phyloP scores from a whole-genome alignment of 2,888 invertebrate genomes.

The Chironomus riparius region DNA sequence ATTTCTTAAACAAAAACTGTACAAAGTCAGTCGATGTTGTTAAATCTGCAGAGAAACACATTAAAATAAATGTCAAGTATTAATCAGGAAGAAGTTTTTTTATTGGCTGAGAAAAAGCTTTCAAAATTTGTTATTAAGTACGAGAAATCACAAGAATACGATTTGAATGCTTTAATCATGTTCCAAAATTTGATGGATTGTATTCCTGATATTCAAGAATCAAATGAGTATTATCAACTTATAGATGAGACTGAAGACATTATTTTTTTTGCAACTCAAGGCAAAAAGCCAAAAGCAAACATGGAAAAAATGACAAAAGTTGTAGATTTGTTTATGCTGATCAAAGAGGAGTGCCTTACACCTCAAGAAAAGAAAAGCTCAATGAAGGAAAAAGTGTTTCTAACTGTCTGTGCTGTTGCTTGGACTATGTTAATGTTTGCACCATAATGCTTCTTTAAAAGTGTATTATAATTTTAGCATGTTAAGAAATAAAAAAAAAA shows the following conservation, averaged over 20 bases:
- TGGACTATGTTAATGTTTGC: not conserved
- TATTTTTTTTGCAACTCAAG: not conserved
- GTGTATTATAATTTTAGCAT: too few relatives aligned
- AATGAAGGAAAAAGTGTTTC: not conserved
- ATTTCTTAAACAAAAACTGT: too few relatives aligned
- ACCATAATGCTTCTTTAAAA: not conserved
- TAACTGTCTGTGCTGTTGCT: not conserved
- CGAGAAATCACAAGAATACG: not conserved
- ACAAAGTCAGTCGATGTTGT: too few relatives aligned
- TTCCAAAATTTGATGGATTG: not conserved
- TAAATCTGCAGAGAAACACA: too few relatives aligned
- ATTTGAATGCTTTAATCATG: not conserved
- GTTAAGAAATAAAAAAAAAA: too few relatives aligned
- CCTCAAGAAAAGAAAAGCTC: not conserved
- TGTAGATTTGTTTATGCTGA: not conserved
- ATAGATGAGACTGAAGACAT: not conserved
- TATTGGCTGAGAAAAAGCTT: not conserved
- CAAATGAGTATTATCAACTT: not conserved
- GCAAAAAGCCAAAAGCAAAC: not conserved
- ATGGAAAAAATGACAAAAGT: not conserved
- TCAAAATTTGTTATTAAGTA: not conserved
- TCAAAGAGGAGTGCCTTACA: not conserved
- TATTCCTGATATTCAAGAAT: not conserved
- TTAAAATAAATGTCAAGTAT: not conserved
- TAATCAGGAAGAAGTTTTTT: not conserved